Evolutionary conservation across 2,113 vertebrate genomes (phyloP).

Genomic region (Hydrolagus affinis): DNA sequence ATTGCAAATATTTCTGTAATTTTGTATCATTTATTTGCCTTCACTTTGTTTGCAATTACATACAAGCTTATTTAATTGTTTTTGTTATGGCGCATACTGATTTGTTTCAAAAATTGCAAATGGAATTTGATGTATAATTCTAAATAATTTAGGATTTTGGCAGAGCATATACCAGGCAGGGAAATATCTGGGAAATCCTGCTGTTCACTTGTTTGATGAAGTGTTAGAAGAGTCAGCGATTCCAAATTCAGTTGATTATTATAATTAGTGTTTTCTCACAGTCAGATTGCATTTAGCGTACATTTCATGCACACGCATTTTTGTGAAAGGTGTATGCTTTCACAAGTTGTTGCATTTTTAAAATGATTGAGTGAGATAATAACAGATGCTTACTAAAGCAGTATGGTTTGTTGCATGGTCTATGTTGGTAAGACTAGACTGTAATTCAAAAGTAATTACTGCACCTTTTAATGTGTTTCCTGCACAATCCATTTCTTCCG

Average conservation of each 20-base stretch:
- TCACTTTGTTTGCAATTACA: too few species aligned
- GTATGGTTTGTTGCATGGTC: background rate
- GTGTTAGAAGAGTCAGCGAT: background rate
- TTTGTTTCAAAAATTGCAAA: too few species aligned
- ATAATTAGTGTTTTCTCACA: conserved; percentile 28
- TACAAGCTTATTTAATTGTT: too few species aligned
- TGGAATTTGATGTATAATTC: too few species aligned
- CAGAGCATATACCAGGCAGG: too few species aligned
- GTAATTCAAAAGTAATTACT: background rate
- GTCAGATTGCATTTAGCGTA: conserved; percentile 11
- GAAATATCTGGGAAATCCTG: too few species aligned
- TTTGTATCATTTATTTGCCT: too few species aligned
- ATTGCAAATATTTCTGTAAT: too few species aligned
- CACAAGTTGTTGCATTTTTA: conserved; percentile 25
- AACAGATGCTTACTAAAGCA: conserved; percentile 4
- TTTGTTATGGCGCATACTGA: too few species aligned
- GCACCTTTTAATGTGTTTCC: background rate
- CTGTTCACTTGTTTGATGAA: too few species aligned
- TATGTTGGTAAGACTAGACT: background rate
- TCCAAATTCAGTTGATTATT: background rate
- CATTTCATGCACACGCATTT: background rate
- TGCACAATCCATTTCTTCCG: background rate
- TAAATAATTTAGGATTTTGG: too few species aligned
- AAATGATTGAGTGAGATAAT: background rate
- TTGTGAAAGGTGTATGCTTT: conserved; percentile 3